Evolutionary conservation across 92 coral and sea anemone genomes (phyloP), one percentile per base, ranked within the genome.

Genomic region (Siderastrea radians): DNA sequence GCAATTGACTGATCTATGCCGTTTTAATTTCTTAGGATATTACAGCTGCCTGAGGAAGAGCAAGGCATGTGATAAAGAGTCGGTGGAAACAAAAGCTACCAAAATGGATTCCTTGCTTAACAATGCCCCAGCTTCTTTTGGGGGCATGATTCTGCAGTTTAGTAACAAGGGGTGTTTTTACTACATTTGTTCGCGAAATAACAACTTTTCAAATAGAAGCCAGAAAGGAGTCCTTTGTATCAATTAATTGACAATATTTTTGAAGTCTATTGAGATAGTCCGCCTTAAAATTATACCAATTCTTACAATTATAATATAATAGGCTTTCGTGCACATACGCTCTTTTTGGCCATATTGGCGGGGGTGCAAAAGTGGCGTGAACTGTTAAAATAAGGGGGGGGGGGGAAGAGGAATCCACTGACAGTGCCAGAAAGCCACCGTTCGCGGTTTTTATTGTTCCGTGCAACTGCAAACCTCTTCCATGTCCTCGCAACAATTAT

Each of bases 171-270:
- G 99, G 7, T 71, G 63, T 58, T 95, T 90, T 73, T 91, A 94
- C 80, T 98, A 92, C 72, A 90, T 93, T 5, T 98, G 99, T 86
- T 88, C 98, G 10, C 83, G 99, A 54, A 98, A 98, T 78, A 98
- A 98, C 79, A 98, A 98, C 92, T 98, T 98, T 77, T 92, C 99
- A 79, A 98, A 98, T 91, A 91, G 98, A 86, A 98, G 99, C 58
- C 99, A 98, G 89, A 98, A 98, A 66, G 99, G 99, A 79, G 67
- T 91, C 84, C 88, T 97, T 7, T 87, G 67, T 47, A 94, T 97
- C 11, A 84, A 82, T 45, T 95, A 74, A 86, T 55, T 11, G 12
- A 51, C 49, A 6, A 19, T 1, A 61, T 9, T 6, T 5, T 61
- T 61, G 3, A 10, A 61, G 16, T 19, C 16, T 13, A 61, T 3